These are phyloP conservation scores for Crossoptilon crossoptilon DNA, from an alignment of 2,797 vertebrate genomes.

Conservation along the genomic window DNA sequence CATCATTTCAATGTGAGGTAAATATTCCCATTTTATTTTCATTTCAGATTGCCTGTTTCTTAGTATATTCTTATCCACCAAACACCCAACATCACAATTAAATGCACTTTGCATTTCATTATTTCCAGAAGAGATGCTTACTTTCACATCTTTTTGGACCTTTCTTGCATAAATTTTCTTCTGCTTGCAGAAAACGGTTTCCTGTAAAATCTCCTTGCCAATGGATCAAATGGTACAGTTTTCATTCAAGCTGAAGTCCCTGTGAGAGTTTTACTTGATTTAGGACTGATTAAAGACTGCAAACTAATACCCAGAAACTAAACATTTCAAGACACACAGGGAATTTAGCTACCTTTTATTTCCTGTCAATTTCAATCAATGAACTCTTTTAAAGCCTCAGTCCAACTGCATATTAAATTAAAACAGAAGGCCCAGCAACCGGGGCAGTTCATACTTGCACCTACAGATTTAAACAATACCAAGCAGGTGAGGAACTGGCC, in stretches of 20 bases:
- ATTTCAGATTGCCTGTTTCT: not conserved
- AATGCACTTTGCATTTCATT: not conserved
- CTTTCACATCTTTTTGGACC: not conserved
- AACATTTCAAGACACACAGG: not conserved
- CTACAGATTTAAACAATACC: not conserved
- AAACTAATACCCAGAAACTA: constrained; percentile 17
- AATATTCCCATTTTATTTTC: not conserved
- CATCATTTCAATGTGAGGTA: not conserved
- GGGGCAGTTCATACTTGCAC: not conserved
- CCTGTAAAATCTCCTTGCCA: not conserved
- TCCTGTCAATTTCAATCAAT: constrained; percentile 19
- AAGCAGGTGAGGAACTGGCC: not conserved
- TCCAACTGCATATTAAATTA: not conserved
- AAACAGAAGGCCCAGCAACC: not conserved
- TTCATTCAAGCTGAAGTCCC: not conserved
- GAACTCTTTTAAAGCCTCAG: not conserved
- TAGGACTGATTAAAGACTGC: constrained; percentile 14
- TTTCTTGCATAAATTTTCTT: not conserved
- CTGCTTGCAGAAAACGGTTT: not conserved
- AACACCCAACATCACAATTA: not conserved
- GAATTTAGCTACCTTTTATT: not conserved
- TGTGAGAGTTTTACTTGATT: not conserved
- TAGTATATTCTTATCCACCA: not conserved
- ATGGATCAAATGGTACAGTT: not conserved
- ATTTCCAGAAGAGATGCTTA: not conserved